Conservation (phyloP, 2,113 vertebrate species). For the Antechinus stuartii region DNA sequence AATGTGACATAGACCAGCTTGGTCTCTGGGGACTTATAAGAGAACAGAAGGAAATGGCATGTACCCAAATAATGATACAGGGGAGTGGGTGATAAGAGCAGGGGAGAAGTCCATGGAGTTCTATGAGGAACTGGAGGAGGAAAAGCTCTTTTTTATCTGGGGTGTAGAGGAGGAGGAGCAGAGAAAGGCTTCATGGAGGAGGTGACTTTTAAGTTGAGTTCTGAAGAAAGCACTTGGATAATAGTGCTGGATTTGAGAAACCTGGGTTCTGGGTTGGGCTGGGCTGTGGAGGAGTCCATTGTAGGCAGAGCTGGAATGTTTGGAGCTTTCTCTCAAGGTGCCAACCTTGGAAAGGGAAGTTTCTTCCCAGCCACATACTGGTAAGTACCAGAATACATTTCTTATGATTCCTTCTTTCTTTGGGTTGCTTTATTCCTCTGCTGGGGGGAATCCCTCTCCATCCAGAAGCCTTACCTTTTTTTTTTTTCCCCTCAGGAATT, state of each 20-base stretch:
- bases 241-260: too few relatives aligned
- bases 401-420: conserved; percentile 21
- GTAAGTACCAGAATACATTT: neutral
- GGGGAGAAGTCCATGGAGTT: neutral
- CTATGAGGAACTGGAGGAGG: neutral
- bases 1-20: neutral
- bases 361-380: neutral
- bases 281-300: neutral
- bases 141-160: neutral
- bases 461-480: neutral
- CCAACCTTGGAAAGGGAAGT: neutral
- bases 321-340: neutral
- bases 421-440: neutral
- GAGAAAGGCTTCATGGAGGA: neutral
- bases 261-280: too few relatives aligned
- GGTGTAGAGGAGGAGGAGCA: neutral
- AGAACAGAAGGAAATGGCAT: neutral
- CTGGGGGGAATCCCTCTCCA: neutral
- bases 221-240: too few relatives aligned
- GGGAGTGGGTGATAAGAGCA: neutral
- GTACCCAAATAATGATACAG: neutral
- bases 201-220: neutral
- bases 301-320: neutral
- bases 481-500: neutral
- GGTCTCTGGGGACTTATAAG: neutral